Base-by-base conservation (phyloP, 1,140 invertebrate species). In the Coenobita brevimanus region DNA sequence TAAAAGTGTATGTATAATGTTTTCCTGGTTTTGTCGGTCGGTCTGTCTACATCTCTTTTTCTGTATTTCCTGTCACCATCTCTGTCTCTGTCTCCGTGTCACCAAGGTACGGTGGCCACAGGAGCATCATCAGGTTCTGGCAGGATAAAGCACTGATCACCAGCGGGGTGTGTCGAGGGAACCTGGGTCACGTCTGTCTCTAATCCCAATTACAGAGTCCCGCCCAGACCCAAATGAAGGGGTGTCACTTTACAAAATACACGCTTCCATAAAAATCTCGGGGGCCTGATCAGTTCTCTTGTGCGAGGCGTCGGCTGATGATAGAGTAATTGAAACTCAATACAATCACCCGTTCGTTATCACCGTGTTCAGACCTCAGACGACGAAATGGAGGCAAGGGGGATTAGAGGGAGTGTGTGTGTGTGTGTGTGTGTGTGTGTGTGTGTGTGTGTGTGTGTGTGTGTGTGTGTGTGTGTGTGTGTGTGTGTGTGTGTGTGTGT, bases 211-310 rank as follows among this genome's bases (percentile, higher is more conserved):
- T 84, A 84, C 82, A 75, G 82, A 75, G 69, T 33, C 75, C 30
- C 41, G 54, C 69, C 46, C 46, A 43, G 69, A 69, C 71, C 15
- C 50, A 75, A 84, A 84, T 84, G 71, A 84, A 76, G 57, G 82
- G 82, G 82, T 76, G 82, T 84, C 82, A 84, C 71, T 75, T 84
- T 75, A 84, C 82, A 84, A 84, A 84, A 75, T 84, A 84, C 71
- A 84, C 82, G 50, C 82, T 76, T 62, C 82, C 71, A 84, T 84
- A 84, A 84, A 83, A 84, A 75, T 84, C 67, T 76, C 36, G 60
- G 71, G 21, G 50, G 82, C 30, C 50, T 84, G 82, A 84, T 84
- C 82, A 84, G 82, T 76, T 84, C 82, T 57, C 82, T 84, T 84
- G 82, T 84, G 69, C 54, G 50, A 75, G 82, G 82, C 50, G 82